Evolutionary conservation across 2,888 invertebrate species (phyloP).

Genomic region (Caenorhabditis panamensis): DNA sequence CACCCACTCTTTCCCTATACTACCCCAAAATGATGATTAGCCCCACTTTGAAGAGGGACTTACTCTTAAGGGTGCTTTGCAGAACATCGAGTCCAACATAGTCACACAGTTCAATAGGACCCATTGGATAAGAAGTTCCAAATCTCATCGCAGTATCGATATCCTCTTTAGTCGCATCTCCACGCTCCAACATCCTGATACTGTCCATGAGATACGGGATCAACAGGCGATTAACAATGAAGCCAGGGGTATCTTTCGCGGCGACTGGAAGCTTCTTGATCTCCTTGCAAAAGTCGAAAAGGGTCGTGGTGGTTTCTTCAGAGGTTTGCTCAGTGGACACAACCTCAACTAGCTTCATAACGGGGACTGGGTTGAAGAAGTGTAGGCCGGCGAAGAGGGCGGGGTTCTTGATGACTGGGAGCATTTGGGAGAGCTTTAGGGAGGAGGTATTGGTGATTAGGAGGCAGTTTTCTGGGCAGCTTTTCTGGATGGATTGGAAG

Average conservation of each 20-base stretch:
- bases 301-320: constrained; percentile 86
- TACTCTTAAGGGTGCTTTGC: constrained; percentile 87
- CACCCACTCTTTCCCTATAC: background rate
- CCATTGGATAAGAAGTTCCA: constrained; percentile 87
- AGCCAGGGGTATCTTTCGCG: constrained; percentile 94
- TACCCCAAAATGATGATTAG: background rate
- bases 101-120: constrained; percentile 90
- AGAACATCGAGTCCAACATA: constrained; percentile 90
- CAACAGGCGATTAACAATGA: constrained; percentile 91
- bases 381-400: constrained; percentile 90
- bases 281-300: constrained; percentile 89
- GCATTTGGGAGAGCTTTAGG: constrained; percentile 88
- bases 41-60: too few relatives aligned
- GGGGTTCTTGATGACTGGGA: constrained; percentile 60
- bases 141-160: constrained; percentile 85
- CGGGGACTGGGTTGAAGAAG: constrained; percentile 93
- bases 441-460: constrained; percentile 93
- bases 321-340: constrained; percentile 88
- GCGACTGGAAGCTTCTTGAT: constrained; percentile 90
- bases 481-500: constrained; percentile 87
- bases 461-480: constrained; percentile 85
- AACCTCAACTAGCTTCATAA: constrained; percentile 92
- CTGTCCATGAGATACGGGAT: constrained; percentile 90
- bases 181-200: constrained; percentile 83
- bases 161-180: constrained; percentile 86